phyloP scores from a whole-genome alignment of 1,140 invertebrate genomes.

The Drosophila subobscura region DNA sequence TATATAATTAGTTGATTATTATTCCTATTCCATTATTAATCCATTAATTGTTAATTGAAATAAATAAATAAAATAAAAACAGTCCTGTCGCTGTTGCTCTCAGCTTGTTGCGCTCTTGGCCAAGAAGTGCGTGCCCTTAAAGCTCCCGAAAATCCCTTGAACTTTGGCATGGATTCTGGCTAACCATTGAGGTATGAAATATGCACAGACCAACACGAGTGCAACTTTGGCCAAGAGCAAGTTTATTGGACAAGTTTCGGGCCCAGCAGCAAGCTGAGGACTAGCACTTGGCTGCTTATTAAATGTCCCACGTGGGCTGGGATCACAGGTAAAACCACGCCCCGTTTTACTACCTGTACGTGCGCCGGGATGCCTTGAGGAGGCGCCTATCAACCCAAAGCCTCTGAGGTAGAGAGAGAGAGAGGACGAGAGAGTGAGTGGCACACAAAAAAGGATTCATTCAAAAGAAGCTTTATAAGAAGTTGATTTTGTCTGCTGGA shows the following conservation, averaged over 20 bases:
- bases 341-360: constrained; percentile 40
- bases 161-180: constrained; percentile 13
- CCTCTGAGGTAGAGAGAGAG: background rate
- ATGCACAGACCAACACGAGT: constrained; percentile 41
- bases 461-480: constrained; percentile 35
- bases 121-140: constrained; percentile 36
- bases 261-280: constrained; percentile 18
- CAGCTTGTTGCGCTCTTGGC: constrained; percentile 31
- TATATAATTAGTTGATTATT: too few species aligned
- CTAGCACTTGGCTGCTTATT: constrained; percentile 41
- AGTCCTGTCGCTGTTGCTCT: background rate
- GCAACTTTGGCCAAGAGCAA: constrained; percentile 28
- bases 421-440: constrained; percentile 1
- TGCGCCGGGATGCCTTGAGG: constrained; percentile 39
- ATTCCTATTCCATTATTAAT: too few species aligned
- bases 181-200: constrained; percentile 36
- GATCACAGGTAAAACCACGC: constrained; percentile 34
- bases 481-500: constrained; percentile 53
- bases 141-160: constrained; percentile 9
- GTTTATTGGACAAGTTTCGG: constrained; percentile 12
- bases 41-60: too few species aligned
- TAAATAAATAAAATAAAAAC: too few species aligned
- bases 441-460: constrained; percentile 37
- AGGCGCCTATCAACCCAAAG: constrained; percentile 33
- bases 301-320: constrained; percentile 44